phyloP scores from a whole-genome alignment of 1,140 invertebrate species.

The Chironomus striatipennis region DNA sequence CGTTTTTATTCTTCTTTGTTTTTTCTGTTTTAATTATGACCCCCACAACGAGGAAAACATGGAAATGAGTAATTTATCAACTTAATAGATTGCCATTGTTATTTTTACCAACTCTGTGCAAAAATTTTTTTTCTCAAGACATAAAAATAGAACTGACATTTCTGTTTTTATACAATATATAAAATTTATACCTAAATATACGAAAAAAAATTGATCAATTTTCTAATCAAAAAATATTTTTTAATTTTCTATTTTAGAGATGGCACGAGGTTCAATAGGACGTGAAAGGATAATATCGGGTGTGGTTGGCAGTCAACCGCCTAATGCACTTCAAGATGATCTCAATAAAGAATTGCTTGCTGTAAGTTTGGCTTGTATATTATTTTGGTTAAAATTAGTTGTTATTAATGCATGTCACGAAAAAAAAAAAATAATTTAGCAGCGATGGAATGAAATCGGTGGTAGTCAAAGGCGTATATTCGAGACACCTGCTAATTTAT shows the following conservation, averaged over 20 bases:
- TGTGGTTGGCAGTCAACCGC: constrained; percentile 2
- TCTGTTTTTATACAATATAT: too few relatives aligned
- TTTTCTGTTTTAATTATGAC: too few relatives aligned
- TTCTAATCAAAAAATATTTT: background rate
- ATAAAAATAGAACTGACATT: too few relatives aligned
- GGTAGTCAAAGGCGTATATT: background rate
- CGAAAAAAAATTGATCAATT: too few relatives aligned
- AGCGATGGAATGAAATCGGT: background rate
- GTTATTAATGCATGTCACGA: background rate
- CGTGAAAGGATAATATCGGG: constrained; percentile 19
- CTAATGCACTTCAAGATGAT: constrained; percentile 20
- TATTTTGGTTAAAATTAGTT: background rate
- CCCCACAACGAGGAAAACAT: too few relatives aligned
- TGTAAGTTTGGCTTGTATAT: constrained; percentile 27
- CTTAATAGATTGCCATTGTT: too few relatives aligned
- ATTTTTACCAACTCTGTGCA: too few relatives aligned
- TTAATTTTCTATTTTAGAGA: constrained; percentile 19
- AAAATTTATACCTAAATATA: too few relatives aligned
- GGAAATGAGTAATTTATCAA: too few relatives aligned
- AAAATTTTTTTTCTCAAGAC: too few relatives aligned
- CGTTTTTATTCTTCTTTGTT: too few relatives aligned
- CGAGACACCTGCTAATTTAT: background rate
- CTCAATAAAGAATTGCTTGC: constrained; percentile 29
- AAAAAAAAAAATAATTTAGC: background rate
- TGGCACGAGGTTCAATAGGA: constrained; percentile 25